phyloP scores from a whole-genome alignment of 2,888 invertebrate species.

The Leptopilina drosophilae region DNA sequence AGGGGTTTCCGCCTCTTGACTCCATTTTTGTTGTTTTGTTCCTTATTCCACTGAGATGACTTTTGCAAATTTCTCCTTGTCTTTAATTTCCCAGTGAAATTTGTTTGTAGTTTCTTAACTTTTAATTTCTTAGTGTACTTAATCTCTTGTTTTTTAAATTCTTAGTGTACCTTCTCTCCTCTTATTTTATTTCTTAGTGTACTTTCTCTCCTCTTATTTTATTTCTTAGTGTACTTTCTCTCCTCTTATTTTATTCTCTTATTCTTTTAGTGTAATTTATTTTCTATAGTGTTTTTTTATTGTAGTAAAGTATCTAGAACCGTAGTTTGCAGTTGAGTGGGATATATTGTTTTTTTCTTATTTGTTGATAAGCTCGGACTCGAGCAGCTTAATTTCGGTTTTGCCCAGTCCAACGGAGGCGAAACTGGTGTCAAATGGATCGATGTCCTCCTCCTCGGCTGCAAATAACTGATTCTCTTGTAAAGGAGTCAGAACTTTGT shows the following conservation, averaged over 20 bases:
- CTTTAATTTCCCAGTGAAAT: no score
- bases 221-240: no score
- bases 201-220: background rate
- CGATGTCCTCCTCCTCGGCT: conserved; percentile 78
- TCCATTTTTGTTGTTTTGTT: conserved; percentile 77
- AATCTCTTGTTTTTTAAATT: no score
- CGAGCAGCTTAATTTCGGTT: conserved; percentile 87
- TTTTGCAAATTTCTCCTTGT: no score
- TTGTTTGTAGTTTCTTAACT: no score
- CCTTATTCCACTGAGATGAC: conserved; percentile 5
- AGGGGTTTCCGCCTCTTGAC: conserved; percentile 85
- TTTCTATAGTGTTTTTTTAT: no score
- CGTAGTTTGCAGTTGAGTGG: no score
- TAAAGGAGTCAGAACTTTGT: conserved; percentile 74
- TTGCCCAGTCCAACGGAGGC: conserved; percentile 86
- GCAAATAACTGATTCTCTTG: conserved; percentile 63
- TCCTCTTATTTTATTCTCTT: no score
- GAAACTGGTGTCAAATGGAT: conserved; percentile 92
- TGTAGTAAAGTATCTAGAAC: no score
- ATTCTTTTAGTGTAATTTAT: no score
- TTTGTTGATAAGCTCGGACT: conserved; percentile 83
- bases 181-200: conserved; percentile 24
- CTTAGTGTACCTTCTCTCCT: background rate
- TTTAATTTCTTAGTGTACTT: no score
- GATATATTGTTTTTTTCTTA: conserved; percentile 48